Evolutionary conservation across 2,888 invertebrate genomes (phyloP).

Genomic region (Kryphioiulus occultus): DNA sequence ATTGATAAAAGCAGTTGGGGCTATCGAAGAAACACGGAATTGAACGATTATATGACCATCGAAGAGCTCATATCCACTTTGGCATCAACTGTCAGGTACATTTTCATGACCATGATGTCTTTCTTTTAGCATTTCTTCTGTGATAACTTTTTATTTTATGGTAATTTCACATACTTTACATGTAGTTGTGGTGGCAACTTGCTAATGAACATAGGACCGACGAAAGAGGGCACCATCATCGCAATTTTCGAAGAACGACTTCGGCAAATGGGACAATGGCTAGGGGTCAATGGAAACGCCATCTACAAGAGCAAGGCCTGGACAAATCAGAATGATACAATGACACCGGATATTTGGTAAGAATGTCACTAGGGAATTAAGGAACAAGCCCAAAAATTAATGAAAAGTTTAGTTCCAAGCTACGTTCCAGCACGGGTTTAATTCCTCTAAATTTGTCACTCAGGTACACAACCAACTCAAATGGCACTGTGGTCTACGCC

Average conservation of each 20-base stretch:
- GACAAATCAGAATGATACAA: conserved; percentile 80
- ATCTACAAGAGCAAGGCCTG: conserved; percentile 82
- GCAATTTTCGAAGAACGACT: conserved; percentile 88
- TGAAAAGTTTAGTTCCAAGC: too few species aligned
- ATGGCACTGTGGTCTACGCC: conserved; percentile 69
- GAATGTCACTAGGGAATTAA: background rate
- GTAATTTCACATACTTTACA: too few species aligned
- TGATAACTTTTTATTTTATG: too few species aligned
- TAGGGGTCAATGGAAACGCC: conserved; percentile 83
- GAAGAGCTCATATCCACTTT: conserved; percentile 75
- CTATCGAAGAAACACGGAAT: conserved; percentile 74
- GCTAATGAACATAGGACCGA: conserved; percentile 88
- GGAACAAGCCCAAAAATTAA: too few species aligned
- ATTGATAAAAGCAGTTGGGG: conserved; percentile 89
- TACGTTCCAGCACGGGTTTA: too few species aligned
- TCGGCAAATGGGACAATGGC: conserved; percentile 79
- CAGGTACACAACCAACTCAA: conserved; percentile 59
- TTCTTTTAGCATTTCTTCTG: too few species aligned
- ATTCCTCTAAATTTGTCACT: too few species aligned
- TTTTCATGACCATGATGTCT: background rate
- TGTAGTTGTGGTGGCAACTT: conserved; percentile 70
- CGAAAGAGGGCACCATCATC: conserved; percentile 80
- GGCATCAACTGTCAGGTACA: conserved; percentile 78
- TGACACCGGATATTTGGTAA: conserved; percentile 76
- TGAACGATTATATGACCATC: conserved; percentile 73